phyloP scores from a whole-genome alignment of 2,113 vertebrate species.

The Pandion haliaetus region DNA sequence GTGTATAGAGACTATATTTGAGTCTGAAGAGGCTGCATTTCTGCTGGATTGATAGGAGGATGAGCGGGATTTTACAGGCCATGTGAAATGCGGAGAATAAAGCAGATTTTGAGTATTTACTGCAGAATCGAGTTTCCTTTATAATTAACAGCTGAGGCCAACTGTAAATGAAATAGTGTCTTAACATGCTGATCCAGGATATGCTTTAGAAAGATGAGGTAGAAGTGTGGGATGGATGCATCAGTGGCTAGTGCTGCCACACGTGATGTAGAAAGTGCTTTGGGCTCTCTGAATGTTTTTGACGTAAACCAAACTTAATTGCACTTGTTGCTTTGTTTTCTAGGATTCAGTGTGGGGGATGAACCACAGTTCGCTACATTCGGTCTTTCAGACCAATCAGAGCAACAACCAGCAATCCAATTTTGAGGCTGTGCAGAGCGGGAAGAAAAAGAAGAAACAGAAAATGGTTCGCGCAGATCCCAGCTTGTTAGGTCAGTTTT shows the following conservation, averaged over 20 bases:
- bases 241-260: neutral
- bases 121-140: neutral
- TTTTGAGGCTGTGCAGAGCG: slow-evolving; percentile 94
- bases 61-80: neutral
- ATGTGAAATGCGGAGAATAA: neutral
- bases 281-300: neutral
- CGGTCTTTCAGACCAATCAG: slow-evolving; percentile 90
- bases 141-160: neutral
- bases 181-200: neutral
- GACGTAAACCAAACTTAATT: neutral
- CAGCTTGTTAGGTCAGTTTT: slow-evolving; percentile 90
- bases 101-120: neutral
- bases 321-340: neutral
- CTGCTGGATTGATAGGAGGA: neutral
- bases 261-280: neutral
- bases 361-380: slow-evolving; percentile 84
- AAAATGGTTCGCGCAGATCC: slow-evolving; percentile 99
- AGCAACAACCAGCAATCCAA: slow-evolving; percentile 88
- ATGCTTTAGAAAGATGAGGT: neutral
- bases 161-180: neutral
- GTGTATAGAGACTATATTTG: rapidly evolving
- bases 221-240: neutral
- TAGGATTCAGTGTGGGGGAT: slow-evolving; percentile 93
- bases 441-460: slow-evolving; percentile 99
- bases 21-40: neutral